phyloP scores from a whole-genome alignment of 2,888 invertebrate genomes.

The Hipparchia sbordonii region DNA sequence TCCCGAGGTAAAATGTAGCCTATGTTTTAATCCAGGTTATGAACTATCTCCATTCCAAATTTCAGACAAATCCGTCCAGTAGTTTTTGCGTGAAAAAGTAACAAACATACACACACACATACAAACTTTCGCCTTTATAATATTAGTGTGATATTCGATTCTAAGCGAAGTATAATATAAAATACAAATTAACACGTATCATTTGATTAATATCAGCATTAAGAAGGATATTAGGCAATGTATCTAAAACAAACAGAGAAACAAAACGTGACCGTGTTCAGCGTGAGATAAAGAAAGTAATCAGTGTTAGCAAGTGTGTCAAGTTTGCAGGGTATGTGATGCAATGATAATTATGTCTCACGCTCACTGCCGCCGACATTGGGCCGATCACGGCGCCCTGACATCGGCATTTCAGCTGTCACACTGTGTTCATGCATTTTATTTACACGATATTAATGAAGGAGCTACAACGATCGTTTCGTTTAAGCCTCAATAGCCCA shows the following conservation, averaged over 20 bases:
- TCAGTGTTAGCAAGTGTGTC: constrained; percentile 55
- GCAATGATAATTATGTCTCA: constrained; percentile 51
- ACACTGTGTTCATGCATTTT: constrained; percentile 4
- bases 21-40: too few relatives aligned
- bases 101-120: too few relatives aligned
- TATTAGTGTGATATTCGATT: too few relatives aligned
- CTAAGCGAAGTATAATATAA: not conserved
- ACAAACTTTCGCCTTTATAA: too few relatives aligned
- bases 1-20: too few relatives aligned
- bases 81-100: too few relatives aligned
- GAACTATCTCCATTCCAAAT: too few relatives aligned
- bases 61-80: too few relatives aligned
- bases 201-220: not conserved
- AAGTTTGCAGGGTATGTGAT: constrained; percentile 63
- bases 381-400: constrained; percentile 33
- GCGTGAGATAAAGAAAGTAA: constrained; percentile 44
- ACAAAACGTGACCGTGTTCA: constrained; percentile 28
- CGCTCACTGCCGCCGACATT: constrained; percentile 50
- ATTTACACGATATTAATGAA: not conserved
- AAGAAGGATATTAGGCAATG: not conserved
- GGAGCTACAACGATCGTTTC: too few relatives aligned
- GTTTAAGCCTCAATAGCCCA: too few relatives aligned
- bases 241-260: constrained; percentile 1
- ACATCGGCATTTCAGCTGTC: constrained; percentile 20
- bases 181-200: too few relatives aligned